Evolutionary conservation across 2,113 vertebrate species (phyloP), one percentile per base, ranked within the genome.

Genomic region (Jaculus jaculus): DNA sequence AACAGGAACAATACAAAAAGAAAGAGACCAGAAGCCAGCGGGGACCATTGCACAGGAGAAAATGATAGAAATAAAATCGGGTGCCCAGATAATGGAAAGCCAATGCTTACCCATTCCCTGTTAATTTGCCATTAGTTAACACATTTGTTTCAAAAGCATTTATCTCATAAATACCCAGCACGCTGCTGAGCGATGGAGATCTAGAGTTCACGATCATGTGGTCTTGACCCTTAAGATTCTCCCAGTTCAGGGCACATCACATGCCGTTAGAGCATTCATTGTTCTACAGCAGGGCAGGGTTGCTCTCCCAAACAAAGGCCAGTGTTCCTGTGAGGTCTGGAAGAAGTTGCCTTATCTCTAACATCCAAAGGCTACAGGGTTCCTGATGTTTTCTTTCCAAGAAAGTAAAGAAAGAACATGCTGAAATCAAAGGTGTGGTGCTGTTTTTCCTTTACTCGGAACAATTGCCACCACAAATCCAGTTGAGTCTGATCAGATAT

Each of bases 211-310:
- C 60, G 24, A 84, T 71, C 51, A 63, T 3, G 10, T 15, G 18
- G n/a, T 82, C n/a, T 11, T 11, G 30, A 2, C 0, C 30, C 34
- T 71, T 39, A 60, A 87, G 84, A 69, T 81, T n/a, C 21, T 65
- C 26, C 9, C 2, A 32, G 0, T 68, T 71, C 20, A 5, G 4
- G 58, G 61, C 28, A 68, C 42, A 24, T 11, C 15, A 16, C 32
- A 54, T 42, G 30, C 2, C 32, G 58, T 54, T n/a, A 18, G 75
- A 82, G 26, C 1, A 0, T 9, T 51, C 18, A 15, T 30, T 34
- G 5, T 17, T 9, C 18, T 39, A 32, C 16, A 32, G 26, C 34
- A 34, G 39, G 23, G 15, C 0, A 13, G 0, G 7, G 6, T 9
- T 47, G 5, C 16, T 23, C 32, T 34, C 32, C 28, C 32, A 74